Evolutionary conservation across 2,113 vertebrate species (phyloP), one percentile per base, ranked within the genome.

Genomic region (Sclerurus mexicanus): DNA sequence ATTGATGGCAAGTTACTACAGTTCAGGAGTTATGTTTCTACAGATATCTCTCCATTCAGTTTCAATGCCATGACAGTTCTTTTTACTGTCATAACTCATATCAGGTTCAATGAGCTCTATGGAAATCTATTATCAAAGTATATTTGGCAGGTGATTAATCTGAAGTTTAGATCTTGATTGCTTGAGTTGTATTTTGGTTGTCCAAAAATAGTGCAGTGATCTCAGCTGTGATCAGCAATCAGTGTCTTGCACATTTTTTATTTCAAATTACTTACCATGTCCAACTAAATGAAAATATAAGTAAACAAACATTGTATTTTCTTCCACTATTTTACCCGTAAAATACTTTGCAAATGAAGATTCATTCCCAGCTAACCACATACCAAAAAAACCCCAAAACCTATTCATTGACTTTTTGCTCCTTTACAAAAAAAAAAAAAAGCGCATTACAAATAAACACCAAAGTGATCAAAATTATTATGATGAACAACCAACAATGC

Each of bases 1-100:
- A 69, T 62, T 76, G 74, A 96, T 33, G 66, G 37, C 84, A 95
- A 97, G 40, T 96, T 96, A 94, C 96, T 97, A 92, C 23, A 95
- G 11, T 89, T 69, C 66, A 81, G 80, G 71, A 96, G 71, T 89
- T 96, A 72, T 59, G 55, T 87, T 97, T 91, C 77, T 88, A 59
- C 80, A 81, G 91, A 59, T 85, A 89, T 86, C 47, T 91, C 62
- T 95, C 77, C n/a, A 81, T 89, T 94, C 47, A 47, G 37, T 67
- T 60, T 87, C 92, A 86, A 93, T 77, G 37, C 69, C 93, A 91
- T 73, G 39, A 31, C 75, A 84, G 85, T 87, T 89, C 27, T 81
- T 82, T n/a, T 37, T 77, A 72, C 55, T 85, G 37, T 89, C 93
- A 60, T 92, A 63, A 92, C 42, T 96, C 86, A 71, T 22, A 93